Conservation (phyloP, 2,888 invertebrate species). For the Plagodis pulveraria region DNA sequence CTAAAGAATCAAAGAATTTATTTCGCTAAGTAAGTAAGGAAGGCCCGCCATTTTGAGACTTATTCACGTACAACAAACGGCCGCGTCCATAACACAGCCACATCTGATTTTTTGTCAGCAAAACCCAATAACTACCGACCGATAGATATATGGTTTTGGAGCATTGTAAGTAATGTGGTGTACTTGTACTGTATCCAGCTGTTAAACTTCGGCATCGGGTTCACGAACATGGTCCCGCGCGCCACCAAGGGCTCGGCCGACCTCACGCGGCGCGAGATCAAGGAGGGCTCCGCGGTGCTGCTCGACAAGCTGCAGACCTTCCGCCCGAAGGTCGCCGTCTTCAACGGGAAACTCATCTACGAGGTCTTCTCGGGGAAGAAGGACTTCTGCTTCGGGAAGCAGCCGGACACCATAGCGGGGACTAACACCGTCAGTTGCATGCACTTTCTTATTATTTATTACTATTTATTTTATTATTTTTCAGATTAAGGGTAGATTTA, state of each 20-base stretch:
- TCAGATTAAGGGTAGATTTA: too few species aligned
- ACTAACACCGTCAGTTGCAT: constrained; percentile 93
- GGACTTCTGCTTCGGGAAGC: constrained; percentile 98
- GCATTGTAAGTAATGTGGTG: too few species aligned
- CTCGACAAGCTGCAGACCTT: constrained; percentile 95
- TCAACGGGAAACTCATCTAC: constrained; percentile 99
- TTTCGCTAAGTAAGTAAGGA: too few species aligned
- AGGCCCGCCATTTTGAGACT: too few species aligned
- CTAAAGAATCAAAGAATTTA: too few species aligned
- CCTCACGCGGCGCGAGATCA: constrained; percentile 96
- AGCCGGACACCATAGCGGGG: constrained; percentile 96
- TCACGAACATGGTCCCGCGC: constrained; percentile 98
- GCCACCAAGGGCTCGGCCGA: constrained; percentile 98
- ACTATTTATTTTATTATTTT: too few species aligned
- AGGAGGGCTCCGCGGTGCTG: constrained; percentile 95
- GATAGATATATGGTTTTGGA: too few species aligned
- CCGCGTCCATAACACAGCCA: too few species aligned
- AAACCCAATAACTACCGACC: too few species aligned
- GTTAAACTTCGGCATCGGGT: constrained; percentile 97
- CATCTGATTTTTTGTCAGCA: too few species aligned
- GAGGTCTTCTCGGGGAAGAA: constrained; percentile 99
- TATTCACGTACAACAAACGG: too few species aligned
- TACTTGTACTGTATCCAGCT: constrained; percentile 69
- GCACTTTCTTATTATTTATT: too few species aligned
- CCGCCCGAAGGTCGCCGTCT: constrained; percentile 98